A percentile compares a stretch with the other conserved stretches of the same genome.
Conservation (phyloP, 2,888 invertebrate species). For the Lymantria monacha region DNA sequence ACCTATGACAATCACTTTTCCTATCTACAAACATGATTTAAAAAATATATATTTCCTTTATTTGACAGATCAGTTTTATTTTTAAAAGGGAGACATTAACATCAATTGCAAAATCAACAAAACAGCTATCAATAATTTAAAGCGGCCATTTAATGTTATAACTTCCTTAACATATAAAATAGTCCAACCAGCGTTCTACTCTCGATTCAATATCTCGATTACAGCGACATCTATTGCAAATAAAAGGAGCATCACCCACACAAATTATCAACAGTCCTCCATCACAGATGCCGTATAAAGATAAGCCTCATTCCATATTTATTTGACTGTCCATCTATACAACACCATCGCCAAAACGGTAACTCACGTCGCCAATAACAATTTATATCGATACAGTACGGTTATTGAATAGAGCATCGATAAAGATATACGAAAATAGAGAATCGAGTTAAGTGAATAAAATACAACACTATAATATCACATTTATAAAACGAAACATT, state of each 20-base stretch:
- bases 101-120: too few species aligned
- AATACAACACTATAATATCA: conserved; percentile 32
- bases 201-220: conserved; percentile 14
- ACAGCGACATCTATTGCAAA: conserved; percentile 29
- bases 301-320: conserved; percentile 67
- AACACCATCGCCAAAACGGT: conserved; percentile 69
- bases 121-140: too few species aligned
- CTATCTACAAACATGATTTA: too few species aligned
- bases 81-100: too few species aligned
- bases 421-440: conserved; percentile 58
- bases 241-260: conserved; percentile 53
- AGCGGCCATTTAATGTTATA: too few species aligned
- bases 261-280: conserved; percentile 55
- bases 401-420: conserved; percentile 69
- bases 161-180: background rate
- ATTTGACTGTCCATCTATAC: conserved; percentile 70
- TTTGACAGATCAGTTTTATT: too few species aligned
- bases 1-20: too few species aligned
- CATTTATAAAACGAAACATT: conserved; percentile 4
- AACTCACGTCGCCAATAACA: conserved; percentile 75
- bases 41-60: too few species aligned
- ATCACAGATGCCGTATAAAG: conserved; percentile 62
- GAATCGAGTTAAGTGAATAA: conserved; percentile 37
- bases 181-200: conserved; percentile 1
- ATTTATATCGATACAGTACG: conserved; percentile 71